Base-by-base conservation (phyloP, 2,797 vertebrate genomes). In the Arctocebus calabarensis region DNA sequence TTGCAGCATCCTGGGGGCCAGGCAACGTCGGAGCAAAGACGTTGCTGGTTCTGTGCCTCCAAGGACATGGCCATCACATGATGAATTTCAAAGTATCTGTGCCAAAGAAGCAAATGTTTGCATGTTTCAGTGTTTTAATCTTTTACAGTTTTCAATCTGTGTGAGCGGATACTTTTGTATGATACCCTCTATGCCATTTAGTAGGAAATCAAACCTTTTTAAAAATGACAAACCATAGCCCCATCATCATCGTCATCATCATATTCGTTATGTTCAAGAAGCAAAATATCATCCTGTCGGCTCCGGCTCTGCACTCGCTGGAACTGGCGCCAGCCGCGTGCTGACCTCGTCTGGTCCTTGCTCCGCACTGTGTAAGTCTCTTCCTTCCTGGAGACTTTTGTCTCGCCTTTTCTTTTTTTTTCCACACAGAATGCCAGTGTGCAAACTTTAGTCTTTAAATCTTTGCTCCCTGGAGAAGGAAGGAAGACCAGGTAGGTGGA, bases 261-360 rank as follows among this genome's bases (percentile, higher is more conserved):
- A 4, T 14, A 14, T 7, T 13, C 23, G 6, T 14, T 43, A 8
- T 19, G 22, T 29, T 32, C n/a, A 5, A 77, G 29, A 32, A 20
- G 13, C 7, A 4, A 1, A 1, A 34, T 48, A 13, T 29, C 9
- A 1, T 4, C 2, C 16, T 34, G 1, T 12, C 4, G 3, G 1
- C 25, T 45, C 27, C 5, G 8, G 19, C 17, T 75, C 64, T 12
- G 2, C 8, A 0, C 43, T n/a, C 16, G 0, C 9, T 32, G 22
- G 71, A 20, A 4, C 61, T 2, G 19, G 14, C 40, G 8, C 6
- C 1, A 37, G 27, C 8, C 74, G 6, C 16, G 27, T 10, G n/a
- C 19, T 16, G n/a, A 48, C 0, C 0, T 5, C 20, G 3, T 1
- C 70, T 7, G 22, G 22, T 12, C 70, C 27, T 27, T 0, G 0